phyloP scores from a whole-genome alignment of 2,888 invertebrate species.

The Ephialtes manifestator region DNA sequence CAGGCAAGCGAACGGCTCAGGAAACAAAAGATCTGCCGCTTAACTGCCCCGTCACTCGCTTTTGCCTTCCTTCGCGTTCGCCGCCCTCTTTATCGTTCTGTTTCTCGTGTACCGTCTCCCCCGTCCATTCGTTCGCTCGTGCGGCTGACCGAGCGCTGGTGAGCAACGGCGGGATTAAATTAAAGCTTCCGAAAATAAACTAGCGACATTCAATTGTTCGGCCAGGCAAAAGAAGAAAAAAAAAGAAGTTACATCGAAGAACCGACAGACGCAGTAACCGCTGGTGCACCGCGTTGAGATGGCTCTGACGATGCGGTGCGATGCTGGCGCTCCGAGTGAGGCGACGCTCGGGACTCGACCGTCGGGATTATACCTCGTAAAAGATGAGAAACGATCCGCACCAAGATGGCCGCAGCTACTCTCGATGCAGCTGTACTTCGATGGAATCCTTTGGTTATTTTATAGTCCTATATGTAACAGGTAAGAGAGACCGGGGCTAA shows the following conservation, averaged over 20 bases:
- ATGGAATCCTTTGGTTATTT: constrained; percentile 23
- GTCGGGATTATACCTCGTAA: constrained; percentile 74
- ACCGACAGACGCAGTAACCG: constrained; percentile 57
- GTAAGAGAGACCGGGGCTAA: not conserved
- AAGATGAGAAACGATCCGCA: constrained; percentile 81
- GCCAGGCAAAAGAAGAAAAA: constrained; percentile 63
- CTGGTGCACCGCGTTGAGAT: not conserved
- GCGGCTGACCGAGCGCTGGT: constrained; percentile 43
- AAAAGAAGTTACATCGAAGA: constrained; percentile 64
- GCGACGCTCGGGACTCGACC: constrained; percentile 54
- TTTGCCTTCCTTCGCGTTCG: constrained; percentile 49
- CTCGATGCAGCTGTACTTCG: constrained; percentile 55
- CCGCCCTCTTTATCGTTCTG: constrained; percentile 67
- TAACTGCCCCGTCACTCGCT: constrained; percentile 65
- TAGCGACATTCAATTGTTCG: constrained; percentile 82
- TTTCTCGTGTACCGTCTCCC: constrained; percentile 59
- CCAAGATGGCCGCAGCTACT: constrained; percentile 78
- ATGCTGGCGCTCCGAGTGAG: constrained; percentile 20
- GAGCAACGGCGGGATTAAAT: constrained; percentile 79
- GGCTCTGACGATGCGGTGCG: constrained; percentile 12
- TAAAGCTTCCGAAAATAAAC: constrained; percentile 84
- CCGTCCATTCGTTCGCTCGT: constrained; percentile 55
- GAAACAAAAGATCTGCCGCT: constrained; percentile 75
- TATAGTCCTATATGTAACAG: not conserved
- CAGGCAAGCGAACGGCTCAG: constrained; percentile 72